Evolutionary conservation across 2,113 vertebrate genomes (phyloP).

Genomic region (Atlantisia rogersi): DNA sequence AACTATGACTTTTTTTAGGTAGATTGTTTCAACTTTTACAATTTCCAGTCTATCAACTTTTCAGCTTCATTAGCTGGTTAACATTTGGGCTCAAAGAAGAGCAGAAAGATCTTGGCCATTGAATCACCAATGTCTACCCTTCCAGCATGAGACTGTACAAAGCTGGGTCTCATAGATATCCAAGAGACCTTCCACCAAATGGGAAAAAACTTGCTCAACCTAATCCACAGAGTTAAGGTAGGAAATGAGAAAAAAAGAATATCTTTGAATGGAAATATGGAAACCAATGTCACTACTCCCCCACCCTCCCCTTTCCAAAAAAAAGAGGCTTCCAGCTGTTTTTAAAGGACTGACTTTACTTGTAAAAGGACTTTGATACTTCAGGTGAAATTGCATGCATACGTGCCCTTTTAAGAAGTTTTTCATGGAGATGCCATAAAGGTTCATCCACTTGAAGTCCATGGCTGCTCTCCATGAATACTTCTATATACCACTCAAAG

Average conservation of each 20-base stretch:
- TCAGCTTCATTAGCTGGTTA: background rate
- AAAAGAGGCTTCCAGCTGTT: background rate
- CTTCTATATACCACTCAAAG: background rate
- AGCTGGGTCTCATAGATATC: background rate
- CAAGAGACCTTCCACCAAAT: background rate
- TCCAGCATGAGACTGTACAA: background rate
- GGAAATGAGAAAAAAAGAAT: background rate
- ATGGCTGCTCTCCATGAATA: background rate
- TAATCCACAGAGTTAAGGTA: background rate
- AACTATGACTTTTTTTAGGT: background rate
- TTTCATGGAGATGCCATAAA: background rate
- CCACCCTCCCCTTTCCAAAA: no score
- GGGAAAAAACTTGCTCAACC: background rate
- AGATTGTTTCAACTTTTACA: background rate
- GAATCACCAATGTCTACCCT: background rate
- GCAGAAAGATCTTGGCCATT: background rate
- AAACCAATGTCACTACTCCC: background rate
- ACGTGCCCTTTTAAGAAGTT: background rate
- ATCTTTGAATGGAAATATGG: background rate
- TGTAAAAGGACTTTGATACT: background rate
- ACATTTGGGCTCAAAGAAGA: background rate
- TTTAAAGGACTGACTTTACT: background rate
- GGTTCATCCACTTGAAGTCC: background rate
- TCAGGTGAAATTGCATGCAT: background rate
- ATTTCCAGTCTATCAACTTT: background rate